Conservation (phyloP, 2,888 invertebrate species). For the Drosophila meridiana region DNA sequence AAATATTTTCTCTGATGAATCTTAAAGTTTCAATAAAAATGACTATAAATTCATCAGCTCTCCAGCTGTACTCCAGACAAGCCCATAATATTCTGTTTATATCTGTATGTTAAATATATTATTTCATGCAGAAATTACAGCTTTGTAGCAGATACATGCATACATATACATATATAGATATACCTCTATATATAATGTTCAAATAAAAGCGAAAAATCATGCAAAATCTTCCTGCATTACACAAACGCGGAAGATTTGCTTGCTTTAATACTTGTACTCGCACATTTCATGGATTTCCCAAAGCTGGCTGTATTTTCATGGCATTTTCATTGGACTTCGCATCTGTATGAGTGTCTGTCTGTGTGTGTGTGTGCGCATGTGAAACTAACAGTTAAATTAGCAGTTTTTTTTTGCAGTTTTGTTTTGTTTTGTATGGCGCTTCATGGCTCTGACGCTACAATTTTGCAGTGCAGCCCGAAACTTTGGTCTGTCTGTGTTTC, state of each 20-base stretch:
- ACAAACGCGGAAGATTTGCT: slow-evolving; percentile 80
- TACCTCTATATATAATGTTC: slow-evolving; percentile 6
- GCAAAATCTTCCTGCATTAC: slow-evolving; percentile 81
- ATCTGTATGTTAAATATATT: too few relatives aligned
- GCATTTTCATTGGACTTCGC: slow-evolving; percentile 69
- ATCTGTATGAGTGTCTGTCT: slow-evolving; percentile 19
- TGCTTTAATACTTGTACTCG: slow-evolving; percentile 60
- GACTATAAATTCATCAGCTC: not conserved
- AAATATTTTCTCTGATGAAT: not conserved
- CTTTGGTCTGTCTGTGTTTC: slow-evolving; percentile 32
- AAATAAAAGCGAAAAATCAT: slow-evolving; percentile 58
- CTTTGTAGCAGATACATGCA: not conserved
- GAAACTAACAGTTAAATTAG: slow-evolving; percentile 79
- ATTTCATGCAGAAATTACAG: not conserved
- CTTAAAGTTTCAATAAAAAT: not conserved
- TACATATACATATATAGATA: not conserved
- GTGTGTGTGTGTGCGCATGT: slow-evolving; percentile 51
- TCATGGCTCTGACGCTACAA: slow-evolving; percentile 62
- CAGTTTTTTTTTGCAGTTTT: slow-evolving; percentile 55
- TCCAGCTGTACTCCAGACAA: not conserved
- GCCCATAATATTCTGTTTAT: not conserved
- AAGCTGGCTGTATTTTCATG: slow-evolving; percentile 67
- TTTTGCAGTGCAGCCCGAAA: slow-evolving; percentile 53
- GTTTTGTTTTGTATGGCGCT: slow-evolving; percentile 54
- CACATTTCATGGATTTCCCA: slow-evolving; percentile 75